These are phyloP conservation scores for Chionis minor DNA, from an alignment of 2,113 vertebrate genomes.

Conservation along the genomic window DNA sequence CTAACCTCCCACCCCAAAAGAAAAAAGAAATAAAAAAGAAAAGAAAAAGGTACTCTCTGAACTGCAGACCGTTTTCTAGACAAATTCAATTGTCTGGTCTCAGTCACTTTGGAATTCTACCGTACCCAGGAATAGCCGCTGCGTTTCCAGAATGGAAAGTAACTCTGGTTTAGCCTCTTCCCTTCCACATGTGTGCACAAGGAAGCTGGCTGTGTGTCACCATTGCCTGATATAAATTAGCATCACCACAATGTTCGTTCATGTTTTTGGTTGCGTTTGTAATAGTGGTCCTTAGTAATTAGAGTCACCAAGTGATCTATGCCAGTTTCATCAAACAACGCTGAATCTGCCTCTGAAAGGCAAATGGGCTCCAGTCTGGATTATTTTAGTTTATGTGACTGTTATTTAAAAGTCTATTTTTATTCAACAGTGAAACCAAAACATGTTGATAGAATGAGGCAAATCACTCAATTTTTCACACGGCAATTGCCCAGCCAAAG, in stretches of 20 bases:
- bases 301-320: background rate
- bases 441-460: background rate
- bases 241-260: background rate
- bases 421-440: conserved; percentile 15
- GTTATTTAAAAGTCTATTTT: conserved; percentile 7
- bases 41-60: accelerated
- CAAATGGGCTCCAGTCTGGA: background rate
- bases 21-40: accelerated
- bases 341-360: background rate
- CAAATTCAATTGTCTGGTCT: background rate
- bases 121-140: accelerated
- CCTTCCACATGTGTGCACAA: accelerated
- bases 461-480: conserved; percentile 11
- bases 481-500: conserved; percentile 28
- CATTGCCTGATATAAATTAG: accelerated
- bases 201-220: background rate
- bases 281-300: background rate
- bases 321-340: background rate
- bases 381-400: background rate
- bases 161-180: background rate
- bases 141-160: background rate
- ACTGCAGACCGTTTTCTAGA: background rate
- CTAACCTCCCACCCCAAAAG: accelerated
- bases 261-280: background rate
- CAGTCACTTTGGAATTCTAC: background rate